A percentile compares a stretch with the other conserved stretches of the same genome.
phyloP scores from a whole-genome alignment of 2,113 vertebrate genomes.

The Pomatostomus ruficeps region DNA sequence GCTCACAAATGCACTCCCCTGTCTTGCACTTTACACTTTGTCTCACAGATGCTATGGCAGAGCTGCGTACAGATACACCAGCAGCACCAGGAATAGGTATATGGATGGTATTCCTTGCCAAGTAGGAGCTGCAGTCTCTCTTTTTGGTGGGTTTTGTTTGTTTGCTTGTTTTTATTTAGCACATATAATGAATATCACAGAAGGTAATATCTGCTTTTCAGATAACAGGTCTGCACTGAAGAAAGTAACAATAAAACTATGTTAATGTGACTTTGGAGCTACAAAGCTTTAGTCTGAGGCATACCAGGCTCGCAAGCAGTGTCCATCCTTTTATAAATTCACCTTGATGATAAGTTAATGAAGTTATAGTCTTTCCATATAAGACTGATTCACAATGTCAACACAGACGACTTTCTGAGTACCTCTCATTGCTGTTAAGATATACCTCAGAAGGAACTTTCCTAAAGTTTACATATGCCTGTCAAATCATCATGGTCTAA shows the following conservation, averaged over 20 bases:
- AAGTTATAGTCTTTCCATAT: background rate
- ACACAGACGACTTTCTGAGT: background rate
- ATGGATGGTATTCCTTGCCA: background rate
- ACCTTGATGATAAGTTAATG: background rate
- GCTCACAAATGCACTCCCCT: background rate
- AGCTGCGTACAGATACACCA: background rate
- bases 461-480: background rate
- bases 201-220: background rate
- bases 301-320: background rate
- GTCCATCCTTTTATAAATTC: background rate
- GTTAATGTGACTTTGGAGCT: background rate
- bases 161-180: background rate
- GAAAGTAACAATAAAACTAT: background rate
- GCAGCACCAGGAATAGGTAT: background rate
- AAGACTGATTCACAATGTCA: background rate
- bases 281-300: background rate
- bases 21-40: background rate
- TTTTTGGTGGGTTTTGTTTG: background rate
- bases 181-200: background rate
- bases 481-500: background rate
- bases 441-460: background rate
- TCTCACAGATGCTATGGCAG: background rate
- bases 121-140: background rate
- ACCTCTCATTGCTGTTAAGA: background rate
- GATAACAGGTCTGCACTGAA: background rate